Evolutionary conservation across 2,113 vertebrate genomes (phyloP).

Genomic region (Alectura lathami): DNA sequence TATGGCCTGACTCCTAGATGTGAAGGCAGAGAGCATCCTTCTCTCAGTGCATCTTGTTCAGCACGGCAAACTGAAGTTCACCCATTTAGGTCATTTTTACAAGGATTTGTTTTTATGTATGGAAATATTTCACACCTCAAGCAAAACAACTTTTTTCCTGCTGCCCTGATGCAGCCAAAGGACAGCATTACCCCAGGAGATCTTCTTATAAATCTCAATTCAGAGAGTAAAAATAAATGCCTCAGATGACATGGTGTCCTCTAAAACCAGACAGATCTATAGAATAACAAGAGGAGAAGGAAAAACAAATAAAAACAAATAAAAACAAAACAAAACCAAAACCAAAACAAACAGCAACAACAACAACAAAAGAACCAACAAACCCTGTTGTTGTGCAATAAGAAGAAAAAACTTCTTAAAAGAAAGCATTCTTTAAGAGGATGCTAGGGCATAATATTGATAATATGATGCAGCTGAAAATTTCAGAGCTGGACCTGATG

Average conservation of each 20-base stretch:
- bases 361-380: too few species aligned
- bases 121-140: neutral
- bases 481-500: neutral
- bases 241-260: neutral
- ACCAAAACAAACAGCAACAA: too few species aligned
- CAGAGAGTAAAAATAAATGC: neutral
- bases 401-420: neutral
- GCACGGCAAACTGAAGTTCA: neutral
- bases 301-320: neutral
- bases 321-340: too few species aligned
- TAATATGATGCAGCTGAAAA: neutral
- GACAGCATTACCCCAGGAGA: neutral
- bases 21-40: neutral
- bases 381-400: neutral
- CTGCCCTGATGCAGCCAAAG: neutral
- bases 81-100: neutral
- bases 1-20: neutral
- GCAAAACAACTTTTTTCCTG: neutral
- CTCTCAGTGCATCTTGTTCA: neutral
- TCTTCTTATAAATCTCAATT: neutral
- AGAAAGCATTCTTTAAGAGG: neutral
- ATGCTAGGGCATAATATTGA: neutral
- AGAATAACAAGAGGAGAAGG: neutral
- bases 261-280: neutral
- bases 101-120: neutral